Evolutionary conservation across 1,140 invertebrate species (phyloP).

Genomic region (Lethocerus indicus): DNA sequence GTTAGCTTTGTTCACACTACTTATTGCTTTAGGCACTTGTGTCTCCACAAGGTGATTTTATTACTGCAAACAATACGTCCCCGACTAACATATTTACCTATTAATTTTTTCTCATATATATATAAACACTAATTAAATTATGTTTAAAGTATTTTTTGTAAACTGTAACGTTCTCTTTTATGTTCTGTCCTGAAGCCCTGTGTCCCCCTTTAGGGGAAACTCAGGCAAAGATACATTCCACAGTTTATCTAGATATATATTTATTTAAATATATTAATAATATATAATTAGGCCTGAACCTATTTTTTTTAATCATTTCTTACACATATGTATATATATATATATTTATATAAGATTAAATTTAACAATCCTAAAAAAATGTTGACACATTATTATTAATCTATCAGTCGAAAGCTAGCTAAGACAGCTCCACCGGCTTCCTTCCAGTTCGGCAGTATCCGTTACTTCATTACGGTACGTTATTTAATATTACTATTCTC

Average conservation of each 20-base stretch:
- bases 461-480: constrained; percentile 5
- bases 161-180: background rate
- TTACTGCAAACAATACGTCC: constrained; percentile 3
- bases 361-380: constrained; percentile 20
- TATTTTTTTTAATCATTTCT: constrained; percentile 14
- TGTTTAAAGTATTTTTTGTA: background rate
- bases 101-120: background rate
- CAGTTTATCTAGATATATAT: constrained; percentile 6
- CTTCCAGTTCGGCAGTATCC: constrained; percentile 12
- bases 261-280: constrained; percentile 17
- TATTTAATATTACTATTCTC: constrained; percentile 1
- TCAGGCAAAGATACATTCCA: constrained; percentile 1
- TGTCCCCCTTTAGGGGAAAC: background rate
- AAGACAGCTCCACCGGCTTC: constrained; percentile 12
- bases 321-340: constrained; percentile 13
- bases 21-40: constrained; percentile 14
- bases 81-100: background rate
- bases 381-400: constrained; percentile 18
- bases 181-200: background rate
- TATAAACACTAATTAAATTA: background rate
- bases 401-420: constrained; percentile 21
- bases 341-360: constrained; percentile 16
- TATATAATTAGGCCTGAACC: constrained; percentile 21
- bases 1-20: background rate
- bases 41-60: constrained; percentile 9